Base-by-base conservation (phyloP, 2,888 invertebrate species). In the Oithona nana region DNA sequence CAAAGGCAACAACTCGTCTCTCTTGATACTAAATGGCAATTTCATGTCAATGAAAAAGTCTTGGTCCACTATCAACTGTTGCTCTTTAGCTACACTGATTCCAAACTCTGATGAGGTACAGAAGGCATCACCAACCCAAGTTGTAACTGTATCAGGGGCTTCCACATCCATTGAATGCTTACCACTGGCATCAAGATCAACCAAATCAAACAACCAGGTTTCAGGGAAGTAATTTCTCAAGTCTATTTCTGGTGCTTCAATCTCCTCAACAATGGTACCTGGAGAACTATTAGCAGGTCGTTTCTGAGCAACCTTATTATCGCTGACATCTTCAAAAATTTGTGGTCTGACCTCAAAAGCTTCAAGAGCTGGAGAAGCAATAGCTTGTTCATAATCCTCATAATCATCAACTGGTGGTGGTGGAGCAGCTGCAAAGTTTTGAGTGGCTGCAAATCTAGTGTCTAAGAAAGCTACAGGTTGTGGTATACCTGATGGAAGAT, bases 31-130 rank as follows among this genome's bases (percentile, higher is more conserved):
- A 49, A 64, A 64, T 8, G 65, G 67, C n/a, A 66, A 62, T 1
- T 66, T 64, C 16, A 67, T 56, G 58, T 67, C 67, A 28, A 63
- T 56, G 61, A 66, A 67, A 65, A 67, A 67, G 13, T 59, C 62
- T 28, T 62, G 62, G 3, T 39, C 20, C 6, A 56, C 62, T 8
- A 29, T 24, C 6, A 62, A n/a, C 3, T n/a, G n/a, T 8, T 28
- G 8, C n/a, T 24, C 16, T 1, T 31, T 56, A 3, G 62, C 30
- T 11, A 62, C 48, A 11, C 29, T 20, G 13, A 62, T 20, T 24
- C 62, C 62, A 24, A 20, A 22, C 13, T 24, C 28, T 13, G 31
- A 26, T 24, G 39, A 20, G n/a, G 30, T 48, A 52, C 64, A 64
- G 50, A 64, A 50, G 13, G 62, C 64, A 2, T 61, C 61, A 0